Evolutionary conservation across 2,797 vertebrate genomes (phyloP), one percentile per base, ranked within the genome.

Genomic region (Anguilla obscura): DNA sequence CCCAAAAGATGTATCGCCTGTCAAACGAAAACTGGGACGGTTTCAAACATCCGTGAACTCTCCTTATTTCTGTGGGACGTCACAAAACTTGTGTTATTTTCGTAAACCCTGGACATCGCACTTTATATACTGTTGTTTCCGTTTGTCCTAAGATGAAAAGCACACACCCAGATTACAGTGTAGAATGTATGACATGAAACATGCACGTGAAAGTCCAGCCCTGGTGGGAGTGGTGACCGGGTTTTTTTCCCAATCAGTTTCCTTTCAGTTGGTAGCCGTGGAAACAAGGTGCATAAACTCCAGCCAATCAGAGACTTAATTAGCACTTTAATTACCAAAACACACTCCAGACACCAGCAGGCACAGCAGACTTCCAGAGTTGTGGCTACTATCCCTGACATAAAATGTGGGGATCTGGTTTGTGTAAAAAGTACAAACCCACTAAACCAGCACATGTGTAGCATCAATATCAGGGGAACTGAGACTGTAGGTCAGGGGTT

Each of bases 1-100:
- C 40, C 79, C 79, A 48, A 50, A 82, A 48, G 45, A 82, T n/a
- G 24, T 50, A 82, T 82, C 16, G 50, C 79, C 79, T 48, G 79
- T 50, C 79, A 82, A 82, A 82, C 50, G 1, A 24, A 48, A 82
- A 48, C 9, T 21, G 45, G 79, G 45, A 1, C 40, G 45, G 21
- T 45, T 48, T 80, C 33, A 80, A 48, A 82, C 6, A 50, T 82
- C 16, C 24, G 33, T 80, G 76, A 82, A 82, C 79, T 18, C 74
- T 21, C 74, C 14, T 12, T 45, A 21, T 79, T 79, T 40, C 16
- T 48, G 79, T 48, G 50, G 50, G 40, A 50, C 79, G 1, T 12
- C 24, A 48, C 79, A 48, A 50, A 82, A 82, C n/a, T n/a, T 6
- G 21, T 27, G 45, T 12, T 50, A 18, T 24, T 50, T 82, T n/a